Percentiles rank a stretch among this genome's conserved stretches.
Evolutionary conservation across 2,797 vertebrate species (phyloP).

Genomic region (Geotrypetes seraphini): DNA sequence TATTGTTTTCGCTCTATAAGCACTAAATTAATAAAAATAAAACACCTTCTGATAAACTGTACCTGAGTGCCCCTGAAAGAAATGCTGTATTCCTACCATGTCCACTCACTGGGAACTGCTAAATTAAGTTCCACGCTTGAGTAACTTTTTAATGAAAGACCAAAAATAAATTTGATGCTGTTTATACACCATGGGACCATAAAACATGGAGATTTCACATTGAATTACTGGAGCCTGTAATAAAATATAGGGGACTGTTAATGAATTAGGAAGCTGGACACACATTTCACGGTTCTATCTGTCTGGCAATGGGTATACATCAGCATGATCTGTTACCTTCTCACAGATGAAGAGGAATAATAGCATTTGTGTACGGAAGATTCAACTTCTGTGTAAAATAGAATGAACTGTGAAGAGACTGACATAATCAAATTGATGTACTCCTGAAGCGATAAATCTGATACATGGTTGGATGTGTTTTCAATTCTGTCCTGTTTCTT

Average conservation of each 20-base stretch:
- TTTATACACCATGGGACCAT: not conserved
- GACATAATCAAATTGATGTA: constrained; percentile 35
- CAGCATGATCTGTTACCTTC: not conserved
- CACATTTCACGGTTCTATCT: not conserved
- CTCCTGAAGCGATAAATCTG: constrained; percentile 36
- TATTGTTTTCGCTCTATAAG: no score
- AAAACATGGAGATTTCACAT: constrained; percentile 1
- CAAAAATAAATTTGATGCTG: not conserved
- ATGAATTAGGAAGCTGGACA: constrained; percentile 5
- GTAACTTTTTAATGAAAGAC: not conserved
- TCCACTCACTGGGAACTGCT: fast-evolving
- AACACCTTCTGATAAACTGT: no score
- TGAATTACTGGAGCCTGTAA: constrained; percentile 2
- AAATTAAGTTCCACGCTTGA: not conserved
- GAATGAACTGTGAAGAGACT: constrained; percentile 33
- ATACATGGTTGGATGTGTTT: constrained; percentile 30
- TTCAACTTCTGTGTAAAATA: constrained; percentile 32
- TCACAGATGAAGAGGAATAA: constrained; percentile 17
- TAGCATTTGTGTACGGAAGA: constrained; percentile 8
- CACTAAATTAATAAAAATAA: no score
- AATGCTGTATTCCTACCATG: not conserved
- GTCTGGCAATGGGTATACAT: not conserved
- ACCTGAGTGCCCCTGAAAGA: not conserved
- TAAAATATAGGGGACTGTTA: constrained; percentile 2
- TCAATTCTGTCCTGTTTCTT: constrained; percentile 21